Conservation (phyloP, 1,140 invertebrate genomes). For the Mamestra configurata region DNA sequence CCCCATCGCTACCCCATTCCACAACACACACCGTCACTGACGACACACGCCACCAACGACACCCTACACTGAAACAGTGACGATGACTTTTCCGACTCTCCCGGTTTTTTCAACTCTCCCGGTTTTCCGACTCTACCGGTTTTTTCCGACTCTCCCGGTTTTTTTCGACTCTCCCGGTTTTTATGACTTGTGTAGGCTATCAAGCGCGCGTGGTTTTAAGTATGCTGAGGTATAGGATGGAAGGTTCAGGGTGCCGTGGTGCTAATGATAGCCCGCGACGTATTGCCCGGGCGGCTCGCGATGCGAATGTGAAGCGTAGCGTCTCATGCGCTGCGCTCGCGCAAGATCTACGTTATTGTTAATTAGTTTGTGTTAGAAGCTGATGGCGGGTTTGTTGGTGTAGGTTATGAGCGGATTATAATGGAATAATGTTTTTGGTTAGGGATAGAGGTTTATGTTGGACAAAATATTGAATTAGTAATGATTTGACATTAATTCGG, state of each 20-base stretch:
- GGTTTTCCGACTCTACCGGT: neutral
- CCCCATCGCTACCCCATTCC: conserved; percentile 84
- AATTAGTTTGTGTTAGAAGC: conserved; percentile 64
- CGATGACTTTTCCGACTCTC: conserved; percentile 40
- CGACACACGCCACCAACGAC: conserved; percentile 64
- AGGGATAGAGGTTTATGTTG: no score
- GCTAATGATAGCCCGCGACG: conserved; percentile 65
- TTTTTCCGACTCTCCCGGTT: conserved; percentile 24
- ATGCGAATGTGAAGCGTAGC: conserved; percentile 83
- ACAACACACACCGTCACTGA: conserved; percentile 81
- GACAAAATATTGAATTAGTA: no score
- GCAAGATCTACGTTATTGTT: conserved; percentile 67
- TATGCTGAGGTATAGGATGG: conserved; percentile 10
- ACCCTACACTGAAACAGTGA: conserved; percentile 57
- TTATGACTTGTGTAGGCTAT: conserved; percentile 4
- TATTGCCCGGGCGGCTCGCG: conserved; percentile 74
- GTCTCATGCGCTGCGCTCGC: conserved; percentile 74
- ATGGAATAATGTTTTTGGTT: neutral
- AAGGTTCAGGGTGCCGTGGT: conserved; percentile 62
- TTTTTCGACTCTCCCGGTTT: conserved; percentile 6
- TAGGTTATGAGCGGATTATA: neutral
- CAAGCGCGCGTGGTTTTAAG: conserved; percentile 8
- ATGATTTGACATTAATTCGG: no score
- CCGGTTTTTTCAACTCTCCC: conserved; percentile 11
- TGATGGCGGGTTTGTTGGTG: conserved; percentile 17